Evolutionary conservation across 2,113 vertebrate species (phyloP).

Genomic region (Furnarius figulus): DNA sequence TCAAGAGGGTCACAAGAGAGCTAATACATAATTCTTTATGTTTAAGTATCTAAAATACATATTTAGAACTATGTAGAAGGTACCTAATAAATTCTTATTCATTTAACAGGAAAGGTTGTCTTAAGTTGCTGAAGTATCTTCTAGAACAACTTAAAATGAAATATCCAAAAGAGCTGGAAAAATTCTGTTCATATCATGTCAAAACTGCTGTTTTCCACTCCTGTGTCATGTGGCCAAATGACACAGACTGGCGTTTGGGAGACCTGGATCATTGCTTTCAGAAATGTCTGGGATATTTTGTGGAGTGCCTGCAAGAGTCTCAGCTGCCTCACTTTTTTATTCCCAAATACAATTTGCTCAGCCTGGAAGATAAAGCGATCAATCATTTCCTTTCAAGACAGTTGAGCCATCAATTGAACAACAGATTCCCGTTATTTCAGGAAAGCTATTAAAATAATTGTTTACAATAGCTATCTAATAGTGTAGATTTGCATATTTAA

Average conservation of each 20-base stretch:
- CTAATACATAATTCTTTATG: not conserved
- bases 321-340: constrained; percentile 83
- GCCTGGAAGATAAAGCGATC: not conserved
- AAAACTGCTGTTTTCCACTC: constrained; percentile 84
- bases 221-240: constrained; percentile 64
- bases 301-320: constrained; percentile 51
- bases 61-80: not conserved
- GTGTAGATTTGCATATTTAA: not conserved
- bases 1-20: not conserved
- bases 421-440: constrained; percentile 76
- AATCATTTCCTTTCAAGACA: constrained; percentile 47
- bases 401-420: constrained; percentile 70
- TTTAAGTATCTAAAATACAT: not conserved
- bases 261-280: constrained; percentile 76
- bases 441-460: not conserved
- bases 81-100: not conserved
- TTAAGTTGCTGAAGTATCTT: constrained; percentile 88
- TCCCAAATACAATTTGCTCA: constrained; percentile 80
- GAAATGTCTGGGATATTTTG: constrained; percentile 71
- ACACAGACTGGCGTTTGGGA: constrained; percentile 69
- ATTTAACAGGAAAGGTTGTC: constrained; percentile 80
- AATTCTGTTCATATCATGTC: constrained; percentile 83
- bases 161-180: constrained; percentile 60
- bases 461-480: not conserved
- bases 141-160: constrained; percentile 77